phyloP scores from a whole-genome alignment of 2,113 vertebrate species.

The Chloropsis hardwickii region DNA sequence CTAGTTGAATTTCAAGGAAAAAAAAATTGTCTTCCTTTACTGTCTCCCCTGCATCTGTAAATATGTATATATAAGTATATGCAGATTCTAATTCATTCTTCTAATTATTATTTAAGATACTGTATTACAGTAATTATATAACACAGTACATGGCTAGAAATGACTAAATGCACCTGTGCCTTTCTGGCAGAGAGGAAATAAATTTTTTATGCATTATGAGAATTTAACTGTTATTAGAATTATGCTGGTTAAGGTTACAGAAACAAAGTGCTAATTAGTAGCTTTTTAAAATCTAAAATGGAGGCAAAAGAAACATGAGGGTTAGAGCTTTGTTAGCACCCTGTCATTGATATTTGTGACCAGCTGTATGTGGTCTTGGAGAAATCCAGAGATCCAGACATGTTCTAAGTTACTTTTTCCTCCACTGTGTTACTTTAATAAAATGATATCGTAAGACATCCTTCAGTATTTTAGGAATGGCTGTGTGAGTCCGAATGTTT shows the following conservation, averaged over 20 bases:
- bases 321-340: neutral
- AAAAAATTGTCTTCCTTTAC: neutral
- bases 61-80: neutral
- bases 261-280: neutral
- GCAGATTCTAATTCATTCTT: neutral
- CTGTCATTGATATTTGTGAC: neutral
- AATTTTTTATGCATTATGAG: rapidly evolving
- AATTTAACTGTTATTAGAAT: neutral
- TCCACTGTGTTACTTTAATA: neutral
- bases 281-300: neutral
- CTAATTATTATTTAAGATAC: neutral
- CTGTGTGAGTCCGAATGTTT: neutral
- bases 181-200: neutral
- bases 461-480: neutral
- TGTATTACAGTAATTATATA: neutral
- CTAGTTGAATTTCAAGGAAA: neutral
- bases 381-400: neutral
- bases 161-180: neutral
- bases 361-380: neutral
- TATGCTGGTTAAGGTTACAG: neutral
- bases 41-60: neutral
- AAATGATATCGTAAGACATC: neutral
- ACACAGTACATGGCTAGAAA: neutral
- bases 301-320: neutral
- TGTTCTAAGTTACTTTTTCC: neutral